Evolutionary conservation across 1,140 invertebrate species (phyloP), one percentile per base, ranked within the genome.

Genomic region (Mamestra configurata): DNA sequence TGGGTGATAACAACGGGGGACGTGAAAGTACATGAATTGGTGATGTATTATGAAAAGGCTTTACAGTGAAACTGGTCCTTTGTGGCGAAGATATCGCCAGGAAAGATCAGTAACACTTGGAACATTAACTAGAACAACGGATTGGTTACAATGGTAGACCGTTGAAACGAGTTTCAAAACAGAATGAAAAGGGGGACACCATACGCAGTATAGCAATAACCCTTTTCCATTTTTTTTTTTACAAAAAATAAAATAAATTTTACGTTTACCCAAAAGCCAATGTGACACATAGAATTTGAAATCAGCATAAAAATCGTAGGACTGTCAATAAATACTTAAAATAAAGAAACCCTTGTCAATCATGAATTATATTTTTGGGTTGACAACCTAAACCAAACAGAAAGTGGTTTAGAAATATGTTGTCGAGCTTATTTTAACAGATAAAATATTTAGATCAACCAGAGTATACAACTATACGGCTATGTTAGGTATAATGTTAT

Each of bases 291-390:
- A 31, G 20, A 37, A 11, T 55, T 55, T 55, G 22, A 49, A 15
- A 73, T 55, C 51, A 73, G 71, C 18, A 40, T 24, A 40, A 57
- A 57, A 73, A 73, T 27, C 10, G 0, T 61, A 18, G 20, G 35
- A 64, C 10, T 13, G 24, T 6, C 20, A 24, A 11, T 20, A 37
- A 31, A 40, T 59, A 40, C 40, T 37, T 40, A 59, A 76, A 76
- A 61, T 61, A 64, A 64, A 20, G 15, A 22, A 75, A 76, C 73
- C 73, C 57, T 49, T 31, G 57, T 76, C 73, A 64, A 64, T 76
- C 73, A 27, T 10, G 13, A 73, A 49, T 24, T 57, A 64, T 64
- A 43, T 61, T 46, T 27, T 13, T 43, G 57, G 31, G 73, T 49
- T 76, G 73, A 76, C 73, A 64, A 76, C 37, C 40, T 46, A 64